phyloP scores from a whole-genome alignment of 2,888 invertebrate species.

The Vanessa cardui region DNA sequence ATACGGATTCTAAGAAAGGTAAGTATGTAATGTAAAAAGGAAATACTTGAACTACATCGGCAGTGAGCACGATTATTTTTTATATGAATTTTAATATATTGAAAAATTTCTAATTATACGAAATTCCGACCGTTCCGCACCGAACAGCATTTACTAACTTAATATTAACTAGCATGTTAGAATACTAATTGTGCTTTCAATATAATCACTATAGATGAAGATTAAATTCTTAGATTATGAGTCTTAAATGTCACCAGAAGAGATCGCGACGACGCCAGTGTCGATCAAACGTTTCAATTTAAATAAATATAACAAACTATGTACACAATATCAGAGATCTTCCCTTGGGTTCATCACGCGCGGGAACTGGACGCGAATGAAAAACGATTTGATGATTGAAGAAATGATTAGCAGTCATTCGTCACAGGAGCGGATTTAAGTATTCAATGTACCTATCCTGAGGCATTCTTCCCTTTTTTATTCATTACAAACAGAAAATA shows the following conservation, averaged over 20 bases:
- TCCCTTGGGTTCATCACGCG: constrained; percentile 10
- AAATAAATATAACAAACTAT: constrained; percentile 44
- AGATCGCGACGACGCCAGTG: constrained; percentile 36
- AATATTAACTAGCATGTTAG: constrained; percentile 41
- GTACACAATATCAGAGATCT: constrained; percentile 34
- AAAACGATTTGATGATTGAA: not conserved
- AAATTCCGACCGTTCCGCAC: constrained; percentile 26
- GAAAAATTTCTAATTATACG: constrained; percentile 32
- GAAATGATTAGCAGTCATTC: not conserved
- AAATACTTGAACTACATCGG: constrained; percentile 37
- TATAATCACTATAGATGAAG: constrained; percentile 38
- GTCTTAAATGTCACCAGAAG: constrained; percentile 41
- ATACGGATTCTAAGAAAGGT: constrained; percentile 28
- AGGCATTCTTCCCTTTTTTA: no score
- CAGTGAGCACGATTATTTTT: constrained; percentile 41
- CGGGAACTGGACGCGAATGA: constrained; percentile 9
- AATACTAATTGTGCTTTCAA: constrained; percentile 44
- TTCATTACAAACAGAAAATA: no score
- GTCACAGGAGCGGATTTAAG: no score
- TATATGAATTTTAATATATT: constrained; percentile 31
- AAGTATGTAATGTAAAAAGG: constrained; percentile 19
- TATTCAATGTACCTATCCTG: no score
- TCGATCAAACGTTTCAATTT: constrained; percentile 34
- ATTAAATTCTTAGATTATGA: constrained; percentile 39
- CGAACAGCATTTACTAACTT: constrained; percentile 35